Percentiles rank a stretch among this genome's conserved stretches.
These are phyloP conservation scores for Phrynocephalus vlangalii DNA, from an alignment of 2,797 vertebrate species.

Conservation along the genomic window DNA sequence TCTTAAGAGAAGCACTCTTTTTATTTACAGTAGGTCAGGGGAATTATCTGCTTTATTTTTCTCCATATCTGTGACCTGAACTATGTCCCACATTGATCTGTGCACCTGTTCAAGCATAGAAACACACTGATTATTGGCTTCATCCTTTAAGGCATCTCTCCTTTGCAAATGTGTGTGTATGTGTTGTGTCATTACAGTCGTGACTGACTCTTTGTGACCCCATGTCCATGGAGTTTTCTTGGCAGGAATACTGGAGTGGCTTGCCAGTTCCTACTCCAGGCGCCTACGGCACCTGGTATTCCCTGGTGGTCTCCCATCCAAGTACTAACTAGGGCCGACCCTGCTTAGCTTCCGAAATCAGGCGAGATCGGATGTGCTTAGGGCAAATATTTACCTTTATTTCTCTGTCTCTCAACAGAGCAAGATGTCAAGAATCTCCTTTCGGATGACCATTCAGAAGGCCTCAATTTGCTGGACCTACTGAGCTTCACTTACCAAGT, in stretches of 20 bases:
- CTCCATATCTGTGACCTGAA: background rate
- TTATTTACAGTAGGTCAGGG: background rate
- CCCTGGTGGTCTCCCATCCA: too few relatives aligned
- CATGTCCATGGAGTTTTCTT: too few relatives aligned
- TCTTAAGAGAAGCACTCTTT: background rate
- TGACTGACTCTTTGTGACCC: too few relatives aligned
- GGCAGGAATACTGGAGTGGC: too few relatives aligned
- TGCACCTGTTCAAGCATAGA: background rate
- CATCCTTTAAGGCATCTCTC: background rate
- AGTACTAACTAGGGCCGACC: too few relatives aligned
- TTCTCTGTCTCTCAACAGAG: conserved; percentile 73
- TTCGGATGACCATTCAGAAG: conserved; percentile 88
- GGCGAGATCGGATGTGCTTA: too few relatives aligned
- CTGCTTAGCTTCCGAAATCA: too few relatives aligned
- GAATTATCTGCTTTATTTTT: background rate
- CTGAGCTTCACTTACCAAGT: conserved; percentile 98
- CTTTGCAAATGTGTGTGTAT: background rate
- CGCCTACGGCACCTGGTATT: too few relatives aligned
- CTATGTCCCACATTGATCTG: background rate
- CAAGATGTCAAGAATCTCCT: conserved; percentile 89
- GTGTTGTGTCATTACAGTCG: too few relatives aligned
- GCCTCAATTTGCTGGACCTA: conserved; percentile 91
- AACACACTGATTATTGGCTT: background rate
- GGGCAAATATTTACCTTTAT: background rate
- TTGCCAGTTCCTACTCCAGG: too few relatives aligned